phyloP scores from a whole-genome alignment of 2,113 vertebrate species.

The Cygnus atratus region DNA sequence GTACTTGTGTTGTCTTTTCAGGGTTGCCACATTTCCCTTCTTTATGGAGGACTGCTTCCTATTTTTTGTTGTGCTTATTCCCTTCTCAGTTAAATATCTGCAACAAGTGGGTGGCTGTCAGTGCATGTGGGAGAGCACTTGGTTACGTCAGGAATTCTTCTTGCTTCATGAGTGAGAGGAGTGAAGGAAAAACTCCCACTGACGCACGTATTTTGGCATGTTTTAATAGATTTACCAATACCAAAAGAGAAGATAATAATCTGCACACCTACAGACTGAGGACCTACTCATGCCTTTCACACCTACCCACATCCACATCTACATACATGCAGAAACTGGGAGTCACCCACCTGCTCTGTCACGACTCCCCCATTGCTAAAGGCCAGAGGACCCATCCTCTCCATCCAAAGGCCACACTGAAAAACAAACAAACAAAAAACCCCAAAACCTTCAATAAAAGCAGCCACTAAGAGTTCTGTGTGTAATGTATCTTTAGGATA shows the following conservation, averaged over 20 bases:
- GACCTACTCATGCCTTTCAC: not conserved
- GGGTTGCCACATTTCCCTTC: not conserved
- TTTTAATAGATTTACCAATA: slow-evolving; percentile 3
- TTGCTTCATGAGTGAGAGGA: slow-evolving; percentile 33
- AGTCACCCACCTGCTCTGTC: not conserved
- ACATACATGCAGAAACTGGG: not conserved
- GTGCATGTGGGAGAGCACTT: not conserved
- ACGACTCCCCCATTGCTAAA: not conserved
- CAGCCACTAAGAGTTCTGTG: not conserved
- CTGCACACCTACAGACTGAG: not conserved
- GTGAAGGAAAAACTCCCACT: slow-evolving; percentile 50
- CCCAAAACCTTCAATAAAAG: not conserved
- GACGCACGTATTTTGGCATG: not conserved
- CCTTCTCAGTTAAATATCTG: not conserved
- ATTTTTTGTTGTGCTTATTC: not conserved
- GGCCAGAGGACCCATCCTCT: not conserved
- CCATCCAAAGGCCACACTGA: not conserved
- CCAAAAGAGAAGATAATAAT: slow-evolving; percentile 1
- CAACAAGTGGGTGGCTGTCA: not conserved
- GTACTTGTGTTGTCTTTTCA: not conserved
- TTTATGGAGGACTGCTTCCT: not conserved
- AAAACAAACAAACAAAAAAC: not conserved
- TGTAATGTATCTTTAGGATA: not conserved
- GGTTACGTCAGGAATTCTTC: slow-evolving; percentile 30
- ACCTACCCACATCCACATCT: not conserved